phyloP scores from a whole-genome alignment of 2,888 invertebrate species.

The Drosophila atripex region DNA sequence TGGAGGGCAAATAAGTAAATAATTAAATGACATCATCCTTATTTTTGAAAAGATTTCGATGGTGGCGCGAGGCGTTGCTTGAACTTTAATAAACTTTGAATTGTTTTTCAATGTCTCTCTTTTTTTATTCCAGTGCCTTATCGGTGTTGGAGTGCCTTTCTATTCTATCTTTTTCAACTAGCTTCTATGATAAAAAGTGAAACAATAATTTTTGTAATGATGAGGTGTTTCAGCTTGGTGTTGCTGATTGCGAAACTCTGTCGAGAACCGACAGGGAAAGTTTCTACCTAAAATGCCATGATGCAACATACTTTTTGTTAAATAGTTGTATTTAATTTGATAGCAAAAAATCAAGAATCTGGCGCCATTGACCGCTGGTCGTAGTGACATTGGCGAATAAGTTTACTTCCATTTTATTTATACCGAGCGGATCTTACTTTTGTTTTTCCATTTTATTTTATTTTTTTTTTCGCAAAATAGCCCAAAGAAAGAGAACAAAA shows the following conservation, averaged over 20 bases:
- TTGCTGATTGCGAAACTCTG: neutral
- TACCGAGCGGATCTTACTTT: neutral
- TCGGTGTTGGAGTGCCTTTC: neutral
- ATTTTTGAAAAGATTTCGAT: constrained; percentile 37
- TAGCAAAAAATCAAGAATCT: constrained; percentile 3
- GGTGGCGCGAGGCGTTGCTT: constrained; percentile 35
- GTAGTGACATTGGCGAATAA: constrained; percentile 66
- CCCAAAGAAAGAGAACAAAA: constrained; percentile 78
- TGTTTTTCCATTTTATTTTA: neutral
- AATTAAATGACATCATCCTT: constrained; percentile 67
- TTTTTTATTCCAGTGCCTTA: neutral
- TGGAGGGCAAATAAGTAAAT: constrained; percentile 19
- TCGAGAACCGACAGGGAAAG: neutral
- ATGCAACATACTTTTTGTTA: constrained; percentile 1
- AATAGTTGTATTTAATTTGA: constrained; percentile 8
- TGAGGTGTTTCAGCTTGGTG: neutral
- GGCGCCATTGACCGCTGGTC: constrained; percentile 74
- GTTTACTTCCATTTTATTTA: constrained; percentile 35
- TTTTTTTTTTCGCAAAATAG: constrained; percentile 44
- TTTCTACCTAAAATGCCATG: neutral
- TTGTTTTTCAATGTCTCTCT: constrained; percentile 31
- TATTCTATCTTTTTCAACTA: constrained; percentile 10
- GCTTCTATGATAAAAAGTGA: no score
- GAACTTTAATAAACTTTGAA: constrained; percentile 78
- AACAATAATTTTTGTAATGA: no score